Base-by-base conservation (phyloP, 2,888 invertebrate species). In the Eumacrocentrus americanus region DNA sequence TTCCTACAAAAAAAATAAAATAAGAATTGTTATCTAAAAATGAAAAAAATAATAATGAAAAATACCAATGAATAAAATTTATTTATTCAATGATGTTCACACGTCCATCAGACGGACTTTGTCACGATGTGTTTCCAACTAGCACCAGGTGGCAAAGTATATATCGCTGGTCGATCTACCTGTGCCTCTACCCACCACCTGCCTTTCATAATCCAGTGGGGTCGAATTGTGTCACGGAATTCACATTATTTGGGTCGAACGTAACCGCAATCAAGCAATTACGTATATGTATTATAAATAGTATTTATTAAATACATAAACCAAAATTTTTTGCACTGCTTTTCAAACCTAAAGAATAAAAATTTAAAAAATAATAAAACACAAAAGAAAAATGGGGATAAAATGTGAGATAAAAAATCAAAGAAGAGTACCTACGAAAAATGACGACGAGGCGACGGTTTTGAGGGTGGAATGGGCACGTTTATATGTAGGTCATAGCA, bases 401-500 rank as follows among this genome's bases (percentile, higher is more conserved):
- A 29, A 29, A 40, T 16, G 12, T 1, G 12, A 18, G 16, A 42
- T 9, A 42, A 20, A 42, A 6, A 9, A 7, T 18, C 7, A 20
- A 2, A 42, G 42, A 20, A 42, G 20, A 20, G 20, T 18, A 42
- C n/a, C n/a, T 42, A 42, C 42, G 42, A 18, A 20, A 42, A 18
- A 42, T 18, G n/a, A n/a, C n/a, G 18, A n/a, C 46, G 25, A 46
- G 7, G 7, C 11, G 35, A 18, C 16, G 14, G 5, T 35, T 50
- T 51, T 44, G 20, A n/a, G n/a, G 58, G 50, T 52, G 38, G 55
- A 61, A 62, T 48, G 37, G 55, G 55, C 53, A 22, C 56, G 66
- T 63, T 67, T 29, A 6, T 64, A 73, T 70, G 63, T 73, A 71
- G 70, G 71, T 72, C 72, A 68, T 64, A 70, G 66, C 66, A 64